Evolutionary conservation across 2,797 vertebrate species (phyloP).

Genomic region (Myiothlypis coronata): DNA sequence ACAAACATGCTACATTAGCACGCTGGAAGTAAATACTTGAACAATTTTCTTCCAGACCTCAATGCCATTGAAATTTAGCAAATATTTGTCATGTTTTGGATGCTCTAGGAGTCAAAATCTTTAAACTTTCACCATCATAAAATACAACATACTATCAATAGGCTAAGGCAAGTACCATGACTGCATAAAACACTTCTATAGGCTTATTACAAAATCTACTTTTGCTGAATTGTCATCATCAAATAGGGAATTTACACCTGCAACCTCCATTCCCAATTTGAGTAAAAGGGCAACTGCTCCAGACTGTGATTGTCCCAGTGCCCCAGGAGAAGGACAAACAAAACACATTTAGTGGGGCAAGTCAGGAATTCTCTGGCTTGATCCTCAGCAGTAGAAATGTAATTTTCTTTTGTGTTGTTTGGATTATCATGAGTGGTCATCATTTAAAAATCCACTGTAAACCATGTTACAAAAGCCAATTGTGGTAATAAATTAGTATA

Average conservation of each 20-base stretch:
- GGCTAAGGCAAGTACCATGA: background rate
- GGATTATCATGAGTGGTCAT: background rate
- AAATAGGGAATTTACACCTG: background rate
- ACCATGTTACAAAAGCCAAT: background rate
- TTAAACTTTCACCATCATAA: background rate
- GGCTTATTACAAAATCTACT: background rate
- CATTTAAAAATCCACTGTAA: background rate
- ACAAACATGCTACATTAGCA: background rate
- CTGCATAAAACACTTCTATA: background rate
- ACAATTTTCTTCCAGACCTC: background rate
- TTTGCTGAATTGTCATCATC: background rate
- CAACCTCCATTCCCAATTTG: fast-evolving
- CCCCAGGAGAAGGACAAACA: background rate
- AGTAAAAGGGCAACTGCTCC: background rate
- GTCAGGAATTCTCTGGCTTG: background rate
- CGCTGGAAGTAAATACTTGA: background rate
- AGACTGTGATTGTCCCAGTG: background rate
- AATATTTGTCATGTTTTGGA: background rate
- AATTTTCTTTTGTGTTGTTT: background rate
- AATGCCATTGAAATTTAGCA: background rate
- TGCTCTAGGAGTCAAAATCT: background rate
- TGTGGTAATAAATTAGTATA: background rate
- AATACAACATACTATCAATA: background rate
- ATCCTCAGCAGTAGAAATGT: background rate
- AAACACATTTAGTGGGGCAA: background rate